Evolutionary conservation across 2,113 vertebrate species (phyloP).

Genomic region (Arizona elegans): DNA sequence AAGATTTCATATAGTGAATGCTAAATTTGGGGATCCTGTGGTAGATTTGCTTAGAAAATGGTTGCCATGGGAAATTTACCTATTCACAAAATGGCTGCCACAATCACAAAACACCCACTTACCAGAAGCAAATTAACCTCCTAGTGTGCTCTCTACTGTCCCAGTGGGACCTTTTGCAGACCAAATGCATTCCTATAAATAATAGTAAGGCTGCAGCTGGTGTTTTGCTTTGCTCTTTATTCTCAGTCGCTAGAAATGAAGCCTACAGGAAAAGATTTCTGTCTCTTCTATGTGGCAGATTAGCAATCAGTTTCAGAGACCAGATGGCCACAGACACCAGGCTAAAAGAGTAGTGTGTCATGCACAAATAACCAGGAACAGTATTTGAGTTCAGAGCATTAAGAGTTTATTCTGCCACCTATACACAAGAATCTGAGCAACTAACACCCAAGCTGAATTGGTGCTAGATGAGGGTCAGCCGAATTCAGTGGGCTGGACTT

Average conservation of each 20-base stretch:
- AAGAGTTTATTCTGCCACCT: background rate
- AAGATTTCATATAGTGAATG: background rate
- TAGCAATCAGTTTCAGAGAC: background rate
- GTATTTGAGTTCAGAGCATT: background rate
- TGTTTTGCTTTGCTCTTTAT: background rate
- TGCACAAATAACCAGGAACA: background rate
- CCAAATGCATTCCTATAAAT: background rate
- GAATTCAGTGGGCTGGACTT: background rate
- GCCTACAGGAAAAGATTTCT: background rate
- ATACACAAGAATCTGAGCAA: background rate
- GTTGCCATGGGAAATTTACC: background rate
- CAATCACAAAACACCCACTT: background rate
- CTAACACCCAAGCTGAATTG: background rate
- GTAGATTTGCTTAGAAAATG: background rate
- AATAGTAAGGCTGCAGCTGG: background rate
- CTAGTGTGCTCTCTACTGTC: background rate
- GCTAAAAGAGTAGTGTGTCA: background rate
- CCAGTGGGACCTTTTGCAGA: background rate
- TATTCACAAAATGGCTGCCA: background rate
- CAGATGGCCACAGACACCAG: background rate
- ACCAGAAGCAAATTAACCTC: background rate
- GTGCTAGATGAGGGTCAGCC: background rate
- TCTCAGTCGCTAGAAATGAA: background rate
- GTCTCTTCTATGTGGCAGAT: background rate
- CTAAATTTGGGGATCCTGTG: background rate